Percentiles rank a stretch among this genome's conserved stretches.
Conservation (phyloP, 2,797 vertebrate genomes). For the Pipistrellus pipistrellus region DNA sequence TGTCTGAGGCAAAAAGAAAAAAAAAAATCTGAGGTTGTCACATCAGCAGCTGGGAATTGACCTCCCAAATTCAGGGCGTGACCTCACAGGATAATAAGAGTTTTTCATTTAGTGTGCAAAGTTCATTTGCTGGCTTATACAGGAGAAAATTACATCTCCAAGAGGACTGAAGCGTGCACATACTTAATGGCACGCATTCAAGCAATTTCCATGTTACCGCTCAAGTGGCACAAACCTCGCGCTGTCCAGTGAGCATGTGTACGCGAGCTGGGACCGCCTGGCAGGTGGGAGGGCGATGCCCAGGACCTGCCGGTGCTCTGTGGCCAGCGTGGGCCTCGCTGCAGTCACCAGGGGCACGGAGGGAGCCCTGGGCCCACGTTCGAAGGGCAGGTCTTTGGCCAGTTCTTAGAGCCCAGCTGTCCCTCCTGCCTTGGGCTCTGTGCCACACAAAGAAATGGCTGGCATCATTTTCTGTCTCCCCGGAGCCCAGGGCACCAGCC, state of each 20-base stretch:
- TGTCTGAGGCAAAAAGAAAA: not conserved
- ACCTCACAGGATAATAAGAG: not conserved
- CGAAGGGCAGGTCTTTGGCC: not conserved
- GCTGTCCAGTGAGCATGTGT: not conserved
- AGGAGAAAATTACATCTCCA: not conserved
- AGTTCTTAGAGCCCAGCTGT: not conserved
- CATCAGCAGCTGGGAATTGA: not conserved
- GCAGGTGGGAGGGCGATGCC: too few relatives aligned
- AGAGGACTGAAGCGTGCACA: not conserved
- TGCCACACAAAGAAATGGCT: not conserved
- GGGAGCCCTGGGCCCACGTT: not conserved
- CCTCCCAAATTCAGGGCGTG: not conserved
- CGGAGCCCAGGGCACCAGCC: not conserved
- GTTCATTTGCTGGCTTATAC: not conserved
- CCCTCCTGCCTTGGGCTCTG: not conserved
- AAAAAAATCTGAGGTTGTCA: not conserved
- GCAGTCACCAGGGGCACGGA: not conserved
- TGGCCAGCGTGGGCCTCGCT: not conserved
- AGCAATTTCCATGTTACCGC: not conserved
- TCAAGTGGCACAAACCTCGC: not conserved
- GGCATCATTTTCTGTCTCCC: not conserved
- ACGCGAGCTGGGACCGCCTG: not conserved
- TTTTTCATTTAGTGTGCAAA: not conserved
- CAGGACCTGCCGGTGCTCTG: rapidly evolving
- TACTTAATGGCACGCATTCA: not conserved